phyloP scores from a whole-genome alignment of 2,888 invertebrate species.

The Diaperis boleti region DNA sequence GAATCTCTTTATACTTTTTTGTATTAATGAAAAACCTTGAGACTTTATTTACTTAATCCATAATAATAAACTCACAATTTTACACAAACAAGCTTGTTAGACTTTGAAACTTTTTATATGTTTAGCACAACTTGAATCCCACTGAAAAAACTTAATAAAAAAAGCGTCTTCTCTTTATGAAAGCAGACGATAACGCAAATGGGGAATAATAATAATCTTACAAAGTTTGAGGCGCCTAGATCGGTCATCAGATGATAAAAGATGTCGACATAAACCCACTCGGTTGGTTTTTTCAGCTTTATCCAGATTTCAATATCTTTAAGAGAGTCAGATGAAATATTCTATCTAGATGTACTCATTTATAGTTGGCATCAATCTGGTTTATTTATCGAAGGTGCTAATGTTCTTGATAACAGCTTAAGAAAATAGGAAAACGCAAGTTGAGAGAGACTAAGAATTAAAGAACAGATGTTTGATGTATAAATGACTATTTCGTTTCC shows the following conservation, averaged over 20 bases:
- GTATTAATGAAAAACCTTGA: too few species aligned
- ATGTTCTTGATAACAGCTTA: too few species aligned
- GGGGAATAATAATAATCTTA: conserved; percentile 24
- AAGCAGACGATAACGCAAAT: conserved; percentile 30
- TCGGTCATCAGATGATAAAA: conserved; percentile 35
- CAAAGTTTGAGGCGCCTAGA: conserved; percentile 21
- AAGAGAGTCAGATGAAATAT: conserved; percentile 24
- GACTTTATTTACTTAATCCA: too few species aligned
- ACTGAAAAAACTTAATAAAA: conserved; percentile 10
- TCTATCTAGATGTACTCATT: conserved; percentile 10
- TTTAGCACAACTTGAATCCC: conserved; percentile 1
- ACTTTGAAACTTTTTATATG: neutral
- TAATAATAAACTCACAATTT: neutral
- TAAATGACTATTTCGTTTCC: conserved; percentile 4
- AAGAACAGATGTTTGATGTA: too few species aligned
- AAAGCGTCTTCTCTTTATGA: conserved; percentile 11
- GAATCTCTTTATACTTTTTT: too few species aligned
- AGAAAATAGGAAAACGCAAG: too few species aligned
- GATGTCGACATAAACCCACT: conserved; percentile 32
- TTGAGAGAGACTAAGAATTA: too few species aligned
- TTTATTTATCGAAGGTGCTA: conserved; percentile 5
- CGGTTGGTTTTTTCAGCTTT: conserved; percentile 23
- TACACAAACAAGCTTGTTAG: neutral
- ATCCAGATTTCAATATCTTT: conserved; percentile 32
- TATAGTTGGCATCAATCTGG: conserved; percentile 4